These are phyloP conservation scores for Peribatodes rhomboidaria DNA, from an alignment of 2,888 invertebrate genomes.

Conservation along the genomic window DNA sequence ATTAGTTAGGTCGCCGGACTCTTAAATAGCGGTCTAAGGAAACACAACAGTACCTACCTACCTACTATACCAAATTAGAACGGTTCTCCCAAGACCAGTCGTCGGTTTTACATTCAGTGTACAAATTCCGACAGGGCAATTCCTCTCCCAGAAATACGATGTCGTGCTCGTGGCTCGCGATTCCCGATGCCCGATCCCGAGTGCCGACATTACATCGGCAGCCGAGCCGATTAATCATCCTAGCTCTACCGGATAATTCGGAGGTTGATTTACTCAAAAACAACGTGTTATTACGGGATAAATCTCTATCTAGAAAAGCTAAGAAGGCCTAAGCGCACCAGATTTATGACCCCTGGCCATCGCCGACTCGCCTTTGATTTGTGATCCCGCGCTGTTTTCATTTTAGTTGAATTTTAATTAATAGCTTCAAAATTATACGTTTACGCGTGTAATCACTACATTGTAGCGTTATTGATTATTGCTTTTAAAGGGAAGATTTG, in stretches of 20 bases:
- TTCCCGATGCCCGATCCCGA: constrained; percentile 23
- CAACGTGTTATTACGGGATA: constrained; percentile 86
- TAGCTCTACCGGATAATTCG: constrained; percentile 86
- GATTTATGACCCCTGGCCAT: constrained; percentile 80
- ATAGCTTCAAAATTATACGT: constrained; percentile 81
- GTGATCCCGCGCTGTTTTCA: constrained; percentile 80
- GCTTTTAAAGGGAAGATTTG: constrained; percentile 70
- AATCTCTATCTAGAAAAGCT: constrained; percentile 87
- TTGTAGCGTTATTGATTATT: constrained; percentile 78
- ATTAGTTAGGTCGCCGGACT: too few species aligned
- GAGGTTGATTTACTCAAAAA: constrained; percentile 86
- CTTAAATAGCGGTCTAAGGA: too few species aligned
- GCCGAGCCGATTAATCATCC: constrained; percentile 82
- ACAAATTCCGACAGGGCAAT: neutral
- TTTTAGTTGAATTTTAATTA: constrained; percentile 85
- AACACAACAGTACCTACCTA: too few species aligned
- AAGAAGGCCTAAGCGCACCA: constrained; percentile 85
- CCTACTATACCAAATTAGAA: neutral
- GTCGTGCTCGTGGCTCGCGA: constrained; percentile 20
- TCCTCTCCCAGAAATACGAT: constrained; percentile 9
- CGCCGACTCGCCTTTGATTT: constrained; percentile 80
- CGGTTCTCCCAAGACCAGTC: neutral
- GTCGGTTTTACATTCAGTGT: neutral
- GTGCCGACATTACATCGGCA: constrained; percentile 76
- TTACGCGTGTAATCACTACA: constrained; percentile 76